Evolutionary conservation across 64 coral and sea anemone species (phyloP), one percentile per base, ranked within the genome.

Genomic region (Stylophora pistillata): DNA sequence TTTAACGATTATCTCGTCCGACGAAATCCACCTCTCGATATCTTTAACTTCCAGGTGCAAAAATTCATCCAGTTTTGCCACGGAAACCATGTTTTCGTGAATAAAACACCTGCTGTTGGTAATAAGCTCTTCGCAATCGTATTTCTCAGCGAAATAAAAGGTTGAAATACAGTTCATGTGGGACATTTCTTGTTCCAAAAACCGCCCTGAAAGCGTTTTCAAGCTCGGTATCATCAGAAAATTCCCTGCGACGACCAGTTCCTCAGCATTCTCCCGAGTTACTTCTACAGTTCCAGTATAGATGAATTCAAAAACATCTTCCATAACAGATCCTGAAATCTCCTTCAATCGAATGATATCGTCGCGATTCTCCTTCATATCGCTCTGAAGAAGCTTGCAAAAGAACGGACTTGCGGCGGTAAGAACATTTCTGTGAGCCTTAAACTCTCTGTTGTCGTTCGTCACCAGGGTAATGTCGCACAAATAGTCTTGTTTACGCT

Each of bases 141-240:
- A 60, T 81, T 58, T 81, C 78, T 81, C 78, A 81, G 78, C 78
- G 13, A 81, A 58, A 18, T 81, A 41, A 30, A 41, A 30, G 13
- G 57, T 60, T 28, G 33, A 30, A 60, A 58, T 77, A 13, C 34
- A 53, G 26, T 81, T 81, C 25, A 18, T 21, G 20, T 23, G 1
- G 2, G 27, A 23, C 55, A 81, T 54, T 18, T 56, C n/a, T 5
- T 56, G 23, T 55, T 56, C 26, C 21, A 81, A 18, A 60, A 81
- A 81, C 16, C 27, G 28, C 3, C 78, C 55, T 0, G 55, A 20
- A 54, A n/a, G 26, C 30, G 33, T 56, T 60, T 81, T 81, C 34
- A 81, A 58, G 28, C 55, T 53, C 34, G 33, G 33, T 0, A 81
- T 25, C 10, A 81, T 52, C 56, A 81, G 25, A 81, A 10, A 81